Evolutionary conservation across 2,888 invertebrate species (phyloP), one percentile per base, ranked within the genome.

Genomic region (Cactoblastis cactorum): DNA sequence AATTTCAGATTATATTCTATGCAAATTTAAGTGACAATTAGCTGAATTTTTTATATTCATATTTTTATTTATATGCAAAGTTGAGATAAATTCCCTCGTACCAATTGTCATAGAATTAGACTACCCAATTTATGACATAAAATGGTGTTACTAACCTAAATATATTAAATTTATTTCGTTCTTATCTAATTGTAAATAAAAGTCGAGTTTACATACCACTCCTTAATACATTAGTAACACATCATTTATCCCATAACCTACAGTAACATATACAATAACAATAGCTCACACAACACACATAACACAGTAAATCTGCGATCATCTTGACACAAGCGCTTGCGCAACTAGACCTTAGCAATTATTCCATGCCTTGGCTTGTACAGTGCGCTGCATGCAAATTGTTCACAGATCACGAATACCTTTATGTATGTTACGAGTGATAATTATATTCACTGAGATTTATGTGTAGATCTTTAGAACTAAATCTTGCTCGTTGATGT

Each of bases 271-370:
- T 14, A n/a, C 11, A 28, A 43, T 28, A 43, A 43, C 43, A 43
- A 43, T 43, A 43, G 43, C 15, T 28, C 28, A 14, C 28, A 12
- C 22, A 18, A 38, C 22, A 41, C 39, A 28, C 11, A 43, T 28
- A 22, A 41, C 39, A 41, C 28, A 43, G 43, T 43, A 43, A 43
- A 43, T 43, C 43, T 17, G 11, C 43, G 43, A 28, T 28, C 28
- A 43, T 43, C 43, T 43, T 43, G 43, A 43, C 43, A 43, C 28
- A 43, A n/a, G 24, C 24, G 43, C 43, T 43, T 43, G 28, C 43
- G 43, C 28, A 43, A 43, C 28, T 24, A 41, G 43, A 43, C 43
- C 43, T 43, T 28, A 43, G 43, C 41, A 9, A 37, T 37, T 37
- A 37, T 37, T 37, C 37, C 17, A 17, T 4, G 17, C 17, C 17